These are phyloP conservation scores for Danionella cerebrum DNA, from an alignment of 2,113 vertebrate species.

Conservation along the genomic window DNA sequence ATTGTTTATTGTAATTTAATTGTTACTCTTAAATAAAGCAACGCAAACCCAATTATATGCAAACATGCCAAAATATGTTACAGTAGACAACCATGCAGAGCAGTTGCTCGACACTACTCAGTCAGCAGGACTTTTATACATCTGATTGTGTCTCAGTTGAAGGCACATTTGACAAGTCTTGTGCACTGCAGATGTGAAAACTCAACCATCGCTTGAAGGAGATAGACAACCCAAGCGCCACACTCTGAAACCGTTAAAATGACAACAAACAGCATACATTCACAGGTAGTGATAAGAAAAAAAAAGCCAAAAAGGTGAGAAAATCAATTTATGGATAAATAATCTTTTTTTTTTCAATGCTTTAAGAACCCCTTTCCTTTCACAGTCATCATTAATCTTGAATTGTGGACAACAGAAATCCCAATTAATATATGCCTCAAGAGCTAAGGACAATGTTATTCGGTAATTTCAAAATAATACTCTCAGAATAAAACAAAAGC, in stretches of 20 bases:
- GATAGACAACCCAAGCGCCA: conserved; percentile 9
- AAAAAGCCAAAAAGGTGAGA: conserved; percentile 37
- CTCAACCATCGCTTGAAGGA: conserved; percentile 9
- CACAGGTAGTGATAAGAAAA: conserved; percentile 25
- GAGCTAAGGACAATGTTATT: neutral
- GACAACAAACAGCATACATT: conserved; percentile 45
- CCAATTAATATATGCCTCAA: conserved; percentile 12
- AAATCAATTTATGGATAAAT: conserved; percentile 57
- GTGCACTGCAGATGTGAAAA: neutral
- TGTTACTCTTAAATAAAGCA: conserved; percentile 1
- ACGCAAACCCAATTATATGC: conserved; percentile 6
- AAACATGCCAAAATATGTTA: neutral
- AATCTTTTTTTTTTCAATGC: conserved; percentile 27
- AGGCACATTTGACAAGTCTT: conserved; percentile 30
- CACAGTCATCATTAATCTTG: conserved; percentile 33
- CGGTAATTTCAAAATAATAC: neutral
- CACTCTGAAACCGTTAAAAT: conserved; percentile 34
- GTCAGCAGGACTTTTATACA: neutral
- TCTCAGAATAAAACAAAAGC: neutral
- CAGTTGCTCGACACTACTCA: neutral
- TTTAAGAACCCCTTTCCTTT: conserved; percentile 26
- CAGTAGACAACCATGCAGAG: conserved; percentile 15
- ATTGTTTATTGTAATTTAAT: neutral
- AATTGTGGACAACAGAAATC: conserved; percentile 13
- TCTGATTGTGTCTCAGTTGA: conserved; percentile 20